These are phyloP conservation scores for Phalacrocorax aristotelis DNA, from an alignment of 2,113 vertebrate species.

Conservation along the genomic window DNA sequence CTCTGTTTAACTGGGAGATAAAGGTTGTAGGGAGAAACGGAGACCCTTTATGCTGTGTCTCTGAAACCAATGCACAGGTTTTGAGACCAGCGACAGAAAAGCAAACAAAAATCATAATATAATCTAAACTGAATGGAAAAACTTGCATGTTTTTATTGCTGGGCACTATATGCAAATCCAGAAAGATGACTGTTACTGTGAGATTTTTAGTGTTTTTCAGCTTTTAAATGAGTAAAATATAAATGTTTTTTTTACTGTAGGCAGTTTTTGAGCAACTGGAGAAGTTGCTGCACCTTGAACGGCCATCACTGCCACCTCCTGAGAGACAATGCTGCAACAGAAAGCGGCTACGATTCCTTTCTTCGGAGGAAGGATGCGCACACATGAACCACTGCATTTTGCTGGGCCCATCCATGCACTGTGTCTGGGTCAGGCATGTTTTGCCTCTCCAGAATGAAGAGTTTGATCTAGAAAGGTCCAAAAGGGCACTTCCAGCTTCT, in stretches of 20 bases:
- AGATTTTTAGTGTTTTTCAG: neutral
- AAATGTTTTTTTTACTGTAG: neutral
- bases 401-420: neutral
- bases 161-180: neutral
- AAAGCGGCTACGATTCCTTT: rapidly evolving
- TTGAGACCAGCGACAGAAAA: neutral
- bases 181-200: neutral
- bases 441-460: neutral
- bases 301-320: neutral
- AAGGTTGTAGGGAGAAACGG: neutral
- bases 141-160: neutral
- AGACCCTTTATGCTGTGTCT: neutral
- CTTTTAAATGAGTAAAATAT: neutral
- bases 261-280: neutral
- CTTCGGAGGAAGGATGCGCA: neutral
- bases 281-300: neutral
- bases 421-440: neutral
- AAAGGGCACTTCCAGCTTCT: neutral
- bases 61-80: neutral
- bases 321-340: neutral
- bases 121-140: neutral
- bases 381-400: rapidly evolving
- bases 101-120: neutral
- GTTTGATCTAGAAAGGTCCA: neutral
- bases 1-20: neutral